Percentiles rank a stretch among this genome's conserved stretches.
These are phyloP conservation scores for Hoplias malabaricus DNA, from an alignment of 2,113 vertebrate genomes.

Conservation along the genomic window DNA sequence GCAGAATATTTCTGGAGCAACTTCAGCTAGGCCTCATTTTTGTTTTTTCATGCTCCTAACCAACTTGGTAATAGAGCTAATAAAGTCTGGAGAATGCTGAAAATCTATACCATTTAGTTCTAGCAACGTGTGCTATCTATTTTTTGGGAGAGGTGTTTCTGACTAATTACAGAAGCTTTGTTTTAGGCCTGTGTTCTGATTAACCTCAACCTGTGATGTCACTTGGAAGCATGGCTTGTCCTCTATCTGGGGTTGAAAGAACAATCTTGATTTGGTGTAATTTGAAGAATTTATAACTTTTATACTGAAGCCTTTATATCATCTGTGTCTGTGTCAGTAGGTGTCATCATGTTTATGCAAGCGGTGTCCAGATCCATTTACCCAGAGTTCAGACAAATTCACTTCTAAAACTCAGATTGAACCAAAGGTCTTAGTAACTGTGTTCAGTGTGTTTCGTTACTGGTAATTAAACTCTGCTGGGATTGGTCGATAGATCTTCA, in stretches of 20 bases:
- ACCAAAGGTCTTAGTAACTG: not conserved
- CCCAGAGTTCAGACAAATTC: not conserved
- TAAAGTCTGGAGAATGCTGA: not conserved
- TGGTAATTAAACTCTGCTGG: not conserved
- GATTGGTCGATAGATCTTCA: not conserved
- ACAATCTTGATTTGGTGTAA: not conserved
- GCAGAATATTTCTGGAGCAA: not conserved
- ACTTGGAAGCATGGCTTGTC: not conserved
- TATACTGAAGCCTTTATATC: not conserved
- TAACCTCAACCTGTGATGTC: not conserved
- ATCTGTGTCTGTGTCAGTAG: no score
- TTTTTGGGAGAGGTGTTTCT: not conserved
- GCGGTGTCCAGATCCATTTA: not conserved
- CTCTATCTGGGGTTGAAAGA: not conserved
- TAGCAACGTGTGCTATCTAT: not conserved
- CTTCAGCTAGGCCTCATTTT: not conserved
- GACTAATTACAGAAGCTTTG: not conserved
- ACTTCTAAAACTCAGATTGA: not conserved
- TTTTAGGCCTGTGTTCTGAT: not conserved
- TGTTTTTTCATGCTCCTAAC: not conserved
- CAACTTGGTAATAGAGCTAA: not conserved
- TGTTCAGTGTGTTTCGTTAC: not conserved
- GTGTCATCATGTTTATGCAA: not conserved
- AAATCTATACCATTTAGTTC: not conserved
- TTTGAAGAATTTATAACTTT: not conserved